Conservation (phyloP, 2,888 invertebrate species). For the Acanthacorydalis orientalis region DNA sequence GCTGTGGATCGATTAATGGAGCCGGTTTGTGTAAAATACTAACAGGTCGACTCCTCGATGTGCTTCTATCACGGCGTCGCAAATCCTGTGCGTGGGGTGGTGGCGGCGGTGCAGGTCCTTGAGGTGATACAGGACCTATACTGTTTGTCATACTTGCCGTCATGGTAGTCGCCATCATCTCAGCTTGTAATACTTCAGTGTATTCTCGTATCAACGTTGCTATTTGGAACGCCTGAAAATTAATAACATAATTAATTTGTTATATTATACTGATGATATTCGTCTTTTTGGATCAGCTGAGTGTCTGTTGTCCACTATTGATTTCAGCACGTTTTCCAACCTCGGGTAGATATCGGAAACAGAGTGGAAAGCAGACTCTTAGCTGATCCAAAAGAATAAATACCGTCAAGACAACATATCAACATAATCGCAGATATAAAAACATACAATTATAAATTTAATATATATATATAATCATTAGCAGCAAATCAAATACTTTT, state of each 20-base stretch:
- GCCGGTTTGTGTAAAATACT: constrained; percentile 33
- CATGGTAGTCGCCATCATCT: constrained; percentile 14
- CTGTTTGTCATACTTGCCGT: constrained; percentile 1
- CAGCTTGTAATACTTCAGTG: constrained; percentile 43
- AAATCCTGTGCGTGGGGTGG: background rate
- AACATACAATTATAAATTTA: too few species aligned
- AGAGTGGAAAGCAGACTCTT: too few species aligned
- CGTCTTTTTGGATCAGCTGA: too few species aligned
- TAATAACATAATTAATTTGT: background rate
- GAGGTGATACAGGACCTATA: constrained; percentile 3
- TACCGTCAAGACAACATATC: too few species aligned
- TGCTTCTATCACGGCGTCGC: constrained; percentile 14
- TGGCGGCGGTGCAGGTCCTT: background rate
- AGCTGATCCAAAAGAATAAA: too few species aligned
- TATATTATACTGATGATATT: too few species aligned
- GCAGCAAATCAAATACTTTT: too few species aligned
- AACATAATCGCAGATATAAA: too few species aligned
- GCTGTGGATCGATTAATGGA: constrained; percentile 39
- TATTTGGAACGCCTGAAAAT: constrained; percentile 71
- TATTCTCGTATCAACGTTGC: constrained; percentile 85
- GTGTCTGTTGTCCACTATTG: too few species aligned
- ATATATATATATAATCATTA: too few species aligned
- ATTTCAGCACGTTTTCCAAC: too few species aligned
- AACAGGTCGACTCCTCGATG: constrained; percentile 28
- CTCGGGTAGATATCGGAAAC: too few species aligned